Percentiles rank a stretch among this genome's conserved stretches.
These are phyloP conservation scores for Mus pahari DNA, from an alignment of 2,113 vertebrate genomes.

Conservation along the genomic window DNA sequence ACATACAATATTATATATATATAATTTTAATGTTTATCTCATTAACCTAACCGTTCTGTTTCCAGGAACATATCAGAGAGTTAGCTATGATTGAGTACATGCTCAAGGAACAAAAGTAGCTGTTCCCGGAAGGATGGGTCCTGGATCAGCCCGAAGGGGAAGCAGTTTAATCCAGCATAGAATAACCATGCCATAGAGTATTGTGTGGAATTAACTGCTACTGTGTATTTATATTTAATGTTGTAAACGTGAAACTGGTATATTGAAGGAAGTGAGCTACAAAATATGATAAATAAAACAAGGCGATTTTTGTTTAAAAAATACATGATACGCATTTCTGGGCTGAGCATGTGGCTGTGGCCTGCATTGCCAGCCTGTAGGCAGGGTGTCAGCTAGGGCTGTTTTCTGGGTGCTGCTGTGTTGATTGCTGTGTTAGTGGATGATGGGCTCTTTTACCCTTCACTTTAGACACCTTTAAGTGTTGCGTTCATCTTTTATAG, in stretches of 20 bases:
- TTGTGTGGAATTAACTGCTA: background rate
- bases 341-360: background rate
- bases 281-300: background rate
- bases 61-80: background rate
- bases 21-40: constrained; percentile 11
- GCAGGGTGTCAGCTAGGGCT: background rate
- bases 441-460: background rate
- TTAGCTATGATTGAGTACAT: background rate
- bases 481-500: background rate
- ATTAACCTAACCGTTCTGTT: background rate
- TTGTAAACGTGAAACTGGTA: background rate
- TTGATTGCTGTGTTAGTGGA: background rate
- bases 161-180: constrained; percentile 46
- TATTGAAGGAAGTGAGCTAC: background rate
- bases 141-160: background rate
- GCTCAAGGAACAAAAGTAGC: background rate
- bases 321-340: background rate
- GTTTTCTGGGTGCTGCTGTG: background rate
- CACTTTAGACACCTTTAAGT: background rate
- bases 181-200: background rate
- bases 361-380: background rate
- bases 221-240: constrained; percentile 53
- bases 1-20: background rate
- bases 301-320: constrained; percentile 58
- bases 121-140: background rate